Conservation (phyloP, 64 coral and sea anemone species). For the Montipora capricornis region DNA sequence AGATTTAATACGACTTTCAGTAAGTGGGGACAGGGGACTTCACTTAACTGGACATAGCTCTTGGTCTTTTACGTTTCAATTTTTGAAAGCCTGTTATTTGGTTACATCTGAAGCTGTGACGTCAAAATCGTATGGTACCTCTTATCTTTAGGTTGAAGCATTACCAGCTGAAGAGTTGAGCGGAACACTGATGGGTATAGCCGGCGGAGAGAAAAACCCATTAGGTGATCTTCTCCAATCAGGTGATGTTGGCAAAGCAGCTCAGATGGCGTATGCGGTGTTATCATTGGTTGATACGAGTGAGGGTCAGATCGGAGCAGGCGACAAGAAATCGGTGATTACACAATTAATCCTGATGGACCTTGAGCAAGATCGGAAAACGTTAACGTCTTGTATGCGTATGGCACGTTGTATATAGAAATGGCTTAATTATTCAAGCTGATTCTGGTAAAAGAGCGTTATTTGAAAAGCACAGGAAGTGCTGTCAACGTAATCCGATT, state of each 20-base stretch:
- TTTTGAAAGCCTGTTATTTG: too few relatives aligned
- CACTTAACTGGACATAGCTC: too few relatives aligned
- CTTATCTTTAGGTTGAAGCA: conserved; percentile 55
- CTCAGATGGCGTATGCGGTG: conserved; percentile 86
- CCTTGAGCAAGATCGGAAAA: neutral
- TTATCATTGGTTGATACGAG: conserved; percentile 73
- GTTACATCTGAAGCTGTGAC: too few relatives aligned
- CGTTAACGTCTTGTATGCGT: neutral
- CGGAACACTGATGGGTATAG: conserved; percentile 64
- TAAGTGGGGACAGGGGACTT: too few relatives aligned
- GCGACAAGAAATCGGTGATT: conserved; percentile 65
- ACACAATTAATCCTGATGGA: too few relatives aligned
- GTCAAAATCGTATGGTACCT: neutral
- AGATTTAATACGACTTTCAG: too few relatives aligned
- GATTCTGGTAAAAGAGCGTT: too few relatives aligned
- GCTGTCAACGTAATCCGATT: neutral
- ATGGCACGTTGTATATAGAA: neutral
- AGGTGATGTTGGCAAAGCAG: conserved; percentile 75
- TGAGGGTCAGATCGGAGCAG: conserved; percentile 33
- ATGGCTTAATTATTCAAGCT: neutral
- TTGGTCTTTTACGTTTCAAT: too few relatives aligned
- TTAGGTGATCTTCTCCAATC: conserved; percentile 68
- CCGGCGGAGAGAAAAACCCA: conserved; percentile 64
- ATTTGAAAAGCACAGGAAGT: neutral
- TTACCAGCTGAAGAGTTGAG: conserved; percentile 62